Percentiles rank a stretch among this genome's conserved stretches.
Conservation (phyloP, 1,140 invertebrate genomes). For the Musca domestica region DNA sequence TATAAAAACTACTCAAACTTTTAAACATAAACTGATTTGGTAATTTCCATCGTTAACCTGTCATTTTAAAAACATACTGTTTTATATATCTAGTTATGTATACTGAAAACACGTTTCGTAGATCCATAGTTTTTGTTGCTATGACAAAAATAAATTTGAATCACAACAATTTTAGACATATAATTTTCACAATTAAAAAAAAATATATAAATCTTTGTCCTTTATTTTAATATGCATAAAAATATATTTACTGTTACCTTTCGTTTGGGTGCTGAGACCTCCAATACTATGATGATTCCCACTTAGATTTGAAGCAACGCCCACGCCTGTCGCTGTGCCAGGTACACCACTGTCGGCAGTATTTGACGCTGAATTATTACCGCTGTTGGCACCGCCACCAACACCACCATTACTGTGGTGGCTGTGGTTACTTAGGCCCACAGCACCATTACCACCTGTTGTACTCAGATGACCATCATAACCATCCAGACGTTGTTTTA, state of each 20-base stretch:
- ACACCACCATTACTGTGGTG: conserved; percentile 3
- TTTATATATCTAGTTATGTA: too few species aligned
- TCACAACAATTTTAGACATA: too few species aligned
- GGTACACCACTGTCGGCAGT: background rate
- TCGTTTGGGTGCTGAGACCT: conserved; percentile 3
- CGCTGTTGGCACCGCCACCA: background rate
- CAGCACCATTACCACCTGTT: conserved; percentile 21
- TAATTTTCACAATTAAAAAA: background rate
- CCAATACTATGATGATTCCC: conserved; percentile 12
- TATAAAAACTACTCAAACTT: too few species aligned
- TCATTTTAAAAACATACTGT: too few species aligned
- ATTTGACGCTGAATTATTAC: background rate
- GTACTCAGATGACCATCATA: conserved; percentile 15
- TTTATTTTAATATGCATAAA: too few species aligned
- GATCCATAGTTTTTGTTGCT: too few species aligned
- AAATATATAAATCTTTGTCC: too few species aligned
- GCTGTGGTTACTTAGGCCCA: conserved; percentile 14
- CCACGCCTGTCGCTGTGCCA: conserved; percentile 17
- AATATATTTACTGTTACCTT: too few species aligned
- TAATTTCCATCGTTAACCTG: too few species aligned
- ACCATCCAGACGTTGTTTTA: conserved; percentile 5
- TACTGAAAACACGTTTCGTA: too few species aligned
- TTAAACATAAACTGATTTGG: too few species aligned
- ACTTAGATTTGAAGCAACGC: conserved; percentile 11
- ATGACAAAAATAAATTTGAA: too few species aligned